These are phyloP conservation scores for Melieria picta DNA, from an alignment of 2,888 invertebrate genomes.

Conservation along the genomic window DNA sequence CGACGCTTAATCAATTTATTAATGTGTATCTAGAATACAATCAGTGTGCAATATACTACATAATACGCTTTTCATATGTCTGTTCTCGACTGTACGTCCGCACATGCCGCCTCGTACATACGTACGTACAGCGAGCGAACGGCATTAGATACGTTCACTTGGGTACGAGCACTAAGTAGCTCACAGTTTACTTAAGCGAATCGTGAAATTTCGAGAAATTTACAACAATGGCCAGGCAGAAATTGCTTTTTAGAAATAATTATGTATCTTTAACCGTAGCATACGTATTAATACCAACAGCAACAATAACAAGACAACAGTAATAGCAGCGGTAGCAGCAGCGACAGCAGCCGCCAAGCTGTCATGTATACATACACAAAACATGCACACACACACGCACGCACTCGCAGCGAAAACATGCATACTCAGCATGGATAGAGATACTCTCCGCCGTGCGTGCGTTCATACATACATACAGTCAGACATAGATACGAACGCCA, in stretches of 20 bases:
- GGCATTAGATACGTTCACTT: slow-evolving; percentile 13
- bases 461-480: too few species aligned
- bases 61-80: too few species aligned
- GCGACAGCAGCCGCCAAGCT: slow-evolving; percentile 8
- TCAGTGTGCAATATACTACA: too few species aligned
- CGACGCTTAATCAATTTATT: too few species aligned
- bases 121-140: background rate
- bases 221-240: slow-evolving; percentile 63
- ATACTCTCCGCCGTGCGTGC: too few species aligned
- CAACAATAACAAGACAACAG: slow-evolving; percentile 37
- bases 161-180: slow-evolving; percentile 19
- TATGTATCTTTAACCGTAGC: slow-evolving; percentile 56
- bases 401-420: background rate
- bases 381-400: background rate
- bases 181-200: slow-evolving; percentile 39
- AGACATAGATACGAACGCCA: background rate
- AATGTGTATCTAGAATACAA: too few species aligned
- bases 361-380: too few species aligned
- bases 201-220: slow-evolving; percentile 59
- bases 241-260: slow-evolving; percentile 63
- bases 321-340: slow-evolving; percentile 41
- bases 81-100: too few species aligned
- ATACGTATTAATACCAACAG: slow-evolving; percentile 31
- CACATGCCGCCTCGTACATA: background rate
- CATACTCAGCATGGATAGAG: too few species aligned